phyloP scores from a whole-genome alignment of 2,888 invertebrate species.

The Odontomyia ornata region DNA sequence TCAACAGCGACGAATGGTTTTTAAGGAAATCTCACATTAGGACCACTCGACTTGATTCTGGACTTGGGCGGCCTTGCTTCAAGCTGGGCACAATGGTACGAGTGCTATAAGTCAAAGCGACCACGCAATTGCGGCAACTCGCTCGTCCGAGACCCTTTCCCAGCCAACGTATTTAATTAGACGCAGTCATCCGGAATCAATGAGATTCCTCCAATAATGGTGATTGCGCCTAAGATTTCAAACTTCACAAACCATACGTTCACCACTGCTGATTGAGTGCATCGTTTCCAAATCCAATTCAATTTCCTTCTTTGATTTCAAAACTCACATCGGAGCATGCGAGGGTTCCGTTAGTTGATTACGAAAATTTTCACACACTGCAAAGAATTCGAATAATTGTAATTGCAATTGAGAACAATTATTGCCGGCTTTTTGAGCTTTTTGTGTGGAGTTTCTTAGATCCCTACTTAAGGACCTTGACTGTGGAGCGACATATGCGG shows the following conservation, averaged over 20 bases:
- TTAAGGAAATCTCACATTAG: slow-evolving; percentile 48
- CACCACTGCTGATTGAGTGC: background rate
- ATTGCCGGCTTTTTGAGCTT: slow-evolving; percentile 46
- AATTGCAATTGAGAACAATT: slow-evolving; percentile 32
- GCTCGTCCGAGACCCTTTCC: slow-evolving; percentile 34
- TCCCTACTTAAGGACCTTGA: background rate
- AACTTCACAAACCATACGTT: background rate
- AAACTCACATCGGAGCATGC: background rate
- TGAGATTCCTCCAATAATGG: slow-evolving; percentile 52
- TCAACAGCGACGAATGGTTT: background rate
- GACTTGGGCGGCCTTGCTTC: slow-evolving; percentile 5
- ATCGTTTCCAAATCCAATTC: slow-evolving; percentile 4
- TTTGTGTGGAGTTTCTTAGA: slow-evolving; percentile 32
- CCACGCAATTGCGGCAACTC: slow-evolving; percentile 30
- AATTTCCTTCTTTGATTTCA: background rate
- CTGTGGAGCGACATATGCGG: slow-evolving; percentile 46
- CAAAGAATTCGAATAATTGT: slow-evolving; percentile 6
- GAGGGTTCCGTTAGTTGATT: slow-evolving; percentile 3
- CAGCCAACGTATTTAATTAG: slow-evolving; percentile 56
- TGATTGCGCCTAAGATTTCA: slow-evolving; percentile 8
- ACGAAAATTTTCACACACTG: slow-evolving; percentile 44
- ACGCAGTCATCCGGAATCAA: slow-evolving; percentile 64
- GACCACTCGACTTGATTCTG: slow-evolving; percentile 22
- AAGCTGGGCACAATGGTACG: background rate
- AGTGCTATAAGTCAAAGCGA: slow-evolving; percentile 30